Conservation (phyloP, 1,140 invertebrate genomes). For the Andricus grossulariae region DNA sequence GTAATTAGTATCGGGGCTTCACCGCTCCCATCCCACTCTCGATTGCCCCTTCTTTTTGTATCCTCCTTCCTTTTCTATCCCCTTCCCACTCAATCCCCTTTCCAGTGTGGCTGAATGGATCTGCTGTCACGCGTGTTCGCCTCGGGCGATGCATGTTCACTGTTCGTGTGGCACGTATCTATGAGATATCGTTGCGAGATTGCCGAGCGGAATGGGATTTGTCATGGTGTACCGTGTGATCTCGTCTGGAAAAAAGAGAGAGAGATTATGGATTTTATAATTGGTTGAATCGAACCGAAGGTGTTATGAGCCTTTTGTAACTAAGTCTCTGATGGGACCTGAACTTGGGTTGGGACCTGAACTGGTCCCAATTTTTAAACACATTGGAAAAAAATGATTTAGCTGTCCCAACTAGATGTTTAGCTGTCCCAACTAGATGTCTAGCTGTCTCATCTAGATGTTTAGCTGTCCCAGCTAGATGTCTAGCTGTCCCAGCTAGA, state of each 20-base stretch:
- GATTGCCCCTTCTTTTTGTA: conserved; percentile 21
- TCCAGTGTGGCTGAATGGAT: conserved; percentile 37
- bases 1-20: conserved; percentile 64
- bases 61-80: neutral
- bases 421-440: too few species aligned
- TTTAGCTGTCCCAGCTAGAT: too few species aligned
- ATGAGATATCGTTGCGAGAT: conserved; percentile 32
- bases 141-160: conserved; percentile 48
- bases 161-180: neutral
- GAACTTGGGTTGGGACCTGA: too few species aligned
- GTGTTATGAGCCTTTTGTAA: too few species aligned
- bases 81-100: conserved; percentile 11
- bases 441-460: too few species aligned
- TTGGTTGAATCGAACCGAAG: neutral
- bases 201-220: conserved; percentile 29
- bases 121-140: conserved; percentile 31
- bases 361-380: too few species aligned
- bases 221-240: conserved; percentile 31
- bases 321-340: too few species aligned
- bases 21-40: conserved; percentile 36
- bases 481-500: too few species aligned
- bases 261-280: neutral
- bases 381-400: too few species aligned
- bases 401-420: too few species aligned
- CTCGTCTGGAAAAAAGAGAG: conserved; percentile 12